Percentiles rank a stretch among this genome's conserved stretches.
These are phyloP conservation scores for Sialia sialis DNA, from an alignment of 2,113 vertebrate species.

Conservation along the genomic window DNA sequence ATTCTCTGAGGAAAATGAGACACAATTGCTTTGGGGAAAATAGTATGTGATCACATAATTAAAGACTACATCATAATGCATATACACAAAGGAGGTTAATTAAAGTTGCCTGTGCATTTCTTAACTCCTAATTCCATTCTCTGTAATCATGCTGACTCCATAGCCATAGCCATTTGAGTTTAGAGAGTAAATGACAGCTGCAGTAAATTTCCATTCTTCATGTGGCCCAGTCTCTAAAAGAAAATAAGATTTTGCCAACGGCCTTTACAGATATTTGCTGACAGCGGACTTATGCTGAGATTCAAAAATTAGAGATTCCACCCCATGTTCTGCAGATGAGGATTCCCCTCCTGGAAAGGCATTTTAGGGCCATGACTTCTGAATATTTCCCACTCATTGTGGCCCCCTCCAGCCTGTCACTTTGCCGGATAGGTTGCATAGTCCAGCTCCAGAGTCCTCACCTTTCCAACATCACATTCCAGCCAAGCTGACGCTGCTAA, in stretches of 20 bases:
- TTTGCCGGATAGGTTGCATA: not conserved
- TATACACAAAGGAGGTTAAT: constrained; percentile 56
- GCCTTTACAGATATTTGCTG: not conserved
- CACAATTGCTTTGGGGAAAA: constrained; percentile 30
- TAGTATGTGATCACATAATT: constrained; percentile 49
- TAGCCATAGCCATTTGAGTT: constrained; percentile 13
- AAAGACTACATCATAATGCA: constrained; percentile 51
- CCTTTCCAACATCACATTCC: not conserved
- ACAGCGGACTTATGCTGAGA: not conserved
- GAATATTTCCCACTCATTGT: not conserved
- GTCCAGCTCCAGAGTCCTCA: not conserved
- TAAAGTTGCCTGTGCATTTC: constrained; percentile 57
- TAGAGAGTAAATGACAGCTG: not conserved
- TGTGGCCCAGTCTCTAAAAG: not conserved
- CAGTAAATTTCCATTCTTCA: constrained; percentile 28
- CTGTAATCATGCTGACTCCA: constrained; percentile 44
- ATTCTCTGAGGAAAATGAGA: constrained; percentile 18
- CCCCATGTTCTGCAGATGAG: not conserved
- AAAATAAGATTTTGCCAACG: not conserved
- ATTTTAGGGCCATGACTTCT: not conserved
- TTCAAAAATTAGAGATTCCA: not conserved
- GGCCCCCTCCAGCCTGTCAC: not conserved
- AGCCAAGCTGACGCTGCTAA: not conserved
- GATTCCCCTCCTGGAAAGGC: not conserved
- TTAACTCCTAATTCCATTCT: constrained; percentile 52